Base-by-base conservation (phyloP, 2,113 vertebrate species). In the Odontesthes bonariensis region DNA sequence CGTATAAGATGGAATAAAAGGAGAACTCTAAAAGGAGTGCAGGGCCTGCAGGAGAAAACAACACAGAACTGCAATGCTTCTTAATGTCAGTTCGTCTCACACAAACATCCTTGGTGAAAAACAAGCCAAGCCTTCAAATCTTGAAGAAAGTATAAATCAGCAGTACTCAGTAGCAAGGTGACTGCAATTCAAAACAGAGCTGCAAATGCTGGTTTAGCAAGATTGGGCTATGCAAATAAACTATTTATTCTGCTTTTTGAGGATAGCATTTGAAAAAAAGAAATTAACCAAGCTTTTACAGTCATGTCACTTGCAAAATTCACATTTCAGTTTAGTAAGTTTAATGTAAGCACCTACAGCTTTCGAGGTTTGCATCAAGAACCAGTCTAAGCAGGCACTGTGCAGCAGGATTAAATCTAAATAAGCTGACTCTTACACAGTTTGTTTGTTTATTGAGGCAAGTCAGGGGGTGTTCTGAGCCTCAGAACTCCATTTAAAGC, bases 361-460 rank as follows among this genome's bases (percentile, higher is more conserved):
- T 88, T 89, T 86, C 62, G 54, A 87, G 85, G 85, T 75, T 73
- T 22, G 61, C 78, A 79, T 73, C 73, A 81, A 81, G 53, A 75
- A 67, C 83, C 63, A 8, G 66, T 82, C 54, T 83, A 59, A 73
- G 59, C 38, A 74, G 75, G 67, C 73, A 57, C 67, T 62, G 46
- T 63, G 63, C 74, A 65, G 59, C 64, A 72, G 68, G 82, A 88
- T 90, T 84, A 86, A 79, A 84, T 73, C 79, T 54, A 79, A 90
- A 92, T 83, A 31, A 51, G 89, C 88, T 93, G 91, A 92, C 85
- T 86, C 83, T 67, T 56, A 59, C 75, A 77, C 74, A 75, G 84
- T 86, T 86, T 93, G 90, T 93, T 93, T 92, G 90, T 93, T 92
- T 92, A 88, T 89, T 81, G 77, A 79, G 85, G 81, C 76, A 64